Evolutionary conservation across 2,888 invertebrate genomes (phyloP), one percentile per base, ranked within the genome.

Genomic region (Acronicta aceris): DNA sequence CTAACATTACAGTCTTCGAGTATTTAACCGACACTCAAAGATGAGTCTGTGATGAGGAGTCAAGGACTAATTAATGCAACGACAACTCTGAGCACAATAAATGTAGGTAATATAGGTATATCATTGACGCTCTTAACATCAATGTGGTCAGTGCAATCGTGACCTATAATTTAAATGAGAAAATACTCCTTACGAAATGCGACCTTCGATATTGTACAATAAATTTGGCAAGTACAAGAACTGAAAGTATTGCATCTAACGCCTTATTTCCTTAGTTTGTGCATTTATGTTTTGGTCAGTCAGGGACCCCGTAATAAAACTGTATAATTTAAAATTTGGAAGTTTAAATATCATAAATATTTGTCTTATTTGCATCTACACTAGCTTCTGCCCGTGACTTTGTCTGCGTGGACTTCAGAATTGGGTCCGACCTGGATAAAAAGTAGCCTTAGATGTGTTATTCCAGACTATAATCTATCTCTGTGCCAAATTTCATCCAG

Each of bases 101-200:
- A n/a, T 38, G 7, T 38, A 38, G n/a, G n/a, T n/a, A n/a, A n/a
- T n/a, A 36, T 13, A 38, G n/a, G n/a, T 38, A 38, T 38, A 38
- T 38, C n/a, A n/a, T 38, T 38, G 38, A 6, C 38, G 38, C 38
- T 38, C 6, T 49, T 38, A 38, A 16, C 38, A 38, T 27, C 15
- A 30, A 12, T 27, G 33, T 41, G 36, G 50, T 51, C 46, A 13
- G 41, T 70, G 70, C 71, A 79, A 76, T 81, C 79, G 79, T 78
- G 76, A 81, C 85, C 68, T 74, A 78, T 79, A 67, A 74, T 65
- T 83, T 74, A 71, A 78, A 79, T 78, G 78, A 83, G 81, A 88
- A 85, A 85, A 81, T 79, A 59, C 61, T 56, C 54, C 55, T 89
- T 85, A 78, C 81, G 84, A 81, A 85, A 86, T 64, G 57, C 67